Evolutionary conservation across 2,888 invertebrate species (phyloP).

Genomic region (Anoplius nigerrimus): DNA sequence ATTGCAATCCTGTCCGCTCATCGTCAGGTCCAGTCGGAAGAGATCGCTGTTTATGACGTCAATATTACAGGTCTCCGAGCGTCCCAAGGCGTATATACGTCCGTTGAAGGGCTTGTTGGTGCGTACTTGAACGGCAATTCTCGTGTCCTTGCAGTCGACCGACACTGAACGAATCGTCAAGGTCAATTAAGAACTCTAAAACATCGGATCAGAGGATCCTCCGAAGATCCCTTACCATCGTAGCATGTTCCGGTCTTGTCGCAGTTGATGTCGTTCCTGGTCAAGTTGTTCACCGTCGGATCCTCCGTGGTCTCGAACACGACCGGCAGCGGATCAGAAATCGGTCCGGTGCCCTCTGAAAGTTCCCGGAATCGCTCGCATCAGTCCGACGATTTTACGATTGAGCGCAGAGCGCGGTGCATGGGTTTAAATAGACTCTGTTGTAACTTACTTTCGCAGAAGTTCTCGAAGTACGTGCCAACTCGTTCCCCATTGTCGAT

Average conservation of each 20-base stretch:
- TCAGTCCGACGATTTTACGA: not conserved
- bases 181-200: not conserved
- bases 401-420: too few relatives aligned
- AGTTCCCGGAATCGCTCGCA: constrained; percentile 39
- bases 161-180: constrained; percentile 81
- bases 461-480: constrained; percentile 93
- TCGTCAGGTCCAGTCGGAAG: constrained; percentile 93
- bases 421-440: not conserved
- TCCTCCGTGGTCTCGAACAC: constrained; percentile 88
- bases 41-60: constrained; percentile 94
- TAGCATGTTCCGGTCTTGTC: constrained; percentile 97
- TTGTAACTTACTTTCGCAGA: constrained; percentile 87
- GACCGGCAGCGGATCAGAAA: constrained; percentile 81
- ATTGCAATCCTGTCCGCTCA: constrained; percentile 96
- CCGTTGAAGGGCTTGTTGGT: constrained; percentile 97
- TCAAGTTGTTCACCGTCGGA: constrained; percentile 83
- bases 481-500: constrained; percentile 94
- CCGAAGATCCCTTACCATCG: constrained; percentile 82
- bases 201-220: not conserved
- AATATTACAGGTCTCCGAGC: constrained; percentile 96
- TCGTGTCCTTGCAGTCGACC: constrained; percentile 95
- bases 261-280: constrained; percentile 86
- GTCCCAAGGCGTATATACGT: constrained; percentile 93
- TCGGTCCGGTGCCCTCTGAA: constrained; percentile 73
- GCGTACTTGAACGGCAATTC: constrained; percentile 93